Percentiles rank a stretch among this genome's conserved stretches.
Evolutionary conservation across 2,113 vertebrate species (phyloP).

Genomic region (Hassar affinis): DNA sequence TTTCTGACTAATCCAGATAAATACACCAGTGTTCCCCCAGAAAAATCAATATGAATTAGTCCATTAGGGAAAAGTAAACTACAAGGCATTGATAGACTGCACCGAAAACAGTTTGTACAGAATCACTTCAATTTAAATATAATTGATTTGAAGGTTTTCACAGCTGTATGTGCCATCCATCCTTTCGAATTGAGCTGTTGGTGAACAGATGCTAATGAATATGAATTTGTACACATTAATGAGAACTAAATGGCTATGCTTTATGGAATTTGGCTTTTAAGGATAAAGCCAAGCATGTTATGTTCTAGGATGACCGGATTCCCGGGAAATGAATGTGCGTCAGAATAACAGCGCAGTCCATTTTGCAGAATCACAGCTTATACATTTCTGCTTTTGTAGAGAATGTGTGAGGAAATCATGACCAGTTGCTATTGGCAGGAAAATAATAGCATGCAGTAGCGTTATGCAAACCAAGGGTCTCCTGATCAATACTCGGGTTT

Average conservation of each 20-base stretch:
- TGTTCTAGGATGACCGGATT: constrained; percentile 14
- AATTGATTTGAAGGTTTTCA: neutral
- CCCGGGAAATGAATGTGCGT: neutral
- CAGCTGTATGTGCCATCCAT: constrained; percentile 4
- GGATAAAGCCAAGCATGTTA: constrained; percentile 18
- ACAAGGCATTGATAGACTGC: neutral
- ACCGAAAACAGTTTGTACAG: neutral
- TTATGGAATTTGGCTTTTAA: constrained; percentile 1
- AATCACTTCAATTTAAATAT: neutral
- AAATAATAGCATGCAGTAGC: constrained; percentile 41
- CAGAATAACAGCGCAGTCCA: neutral
- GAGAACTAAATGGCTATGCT: neutral
- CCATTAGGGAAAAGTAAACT: constrained; percentile 11
- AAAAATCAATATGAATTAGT: constrained; percentile 33
- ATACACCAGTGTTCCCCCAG: no score
- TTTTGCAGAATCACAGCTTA: constrained; percentile 22
- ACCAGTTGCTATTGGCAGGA: constrained; percentile 29
- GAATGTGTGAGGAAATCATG: constrained; percentile 12
- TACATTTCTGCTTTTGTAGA: constrained; percentile 20
- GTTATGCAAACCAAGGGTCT: constrained; percentile 51
- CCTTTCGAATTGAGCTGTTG: constrained; percentile 12
- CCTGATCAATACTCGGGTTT: constrained; percentile 43
- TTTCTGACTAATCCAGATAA: neutral
- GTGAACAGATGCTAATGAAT: constrained; percentile 38
- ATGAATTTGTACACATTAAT: constrained; percentile 18